Evolutionary conservation across 2,113 vertebrate species (phyloP).

Genomic region (Rhineura floridana): DNA sequence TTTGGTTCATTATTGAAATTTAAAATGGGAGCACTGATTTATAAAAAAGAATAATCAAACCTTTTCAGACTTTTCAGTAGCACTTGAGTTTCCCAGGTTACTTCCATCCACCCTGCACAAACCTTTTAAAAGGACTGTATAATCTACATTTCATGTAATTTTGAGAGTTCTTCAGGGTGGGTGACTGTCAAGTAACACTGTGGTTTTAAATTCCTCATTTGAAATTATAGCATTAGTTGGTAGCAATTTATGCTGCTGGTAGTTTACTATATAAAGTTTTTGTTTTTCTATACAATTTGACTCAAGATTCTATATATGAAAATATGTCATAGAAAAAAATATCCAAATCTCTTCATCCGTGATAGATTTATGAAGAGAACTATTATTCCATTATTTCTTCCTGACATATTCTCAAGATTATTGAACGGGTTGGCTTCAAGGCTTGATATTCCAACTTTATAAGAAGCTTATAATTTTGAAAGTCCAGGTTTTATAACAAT

Average conservation of each 20-base stretch:
- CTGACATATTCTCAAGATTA: not conserved
- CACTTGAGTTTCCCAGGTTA: not conserved
- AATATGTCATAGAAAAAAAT: not conserved
- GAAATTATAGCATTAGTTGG: not conserved
- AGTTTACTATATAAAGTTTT: not conserved
- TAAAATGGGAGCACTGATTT: not conserved
- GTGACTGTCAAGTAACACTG: not conserved
- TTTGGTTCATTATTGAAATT: not conserved
- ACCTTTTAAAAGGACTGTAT: not conserved
- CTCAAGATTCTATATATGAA: not conserved
- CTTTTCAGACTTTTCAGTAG: constrained; percentile 1
- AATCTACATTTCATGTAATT: not conserved
- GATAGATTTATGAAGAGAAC: not conserved
- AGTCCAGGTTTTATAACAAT: not conserved
- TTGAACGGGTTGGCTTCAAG: not conserved
- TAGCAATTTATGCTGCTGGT: not conserved
- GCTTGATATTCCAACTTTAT: constrained; percentile 13
- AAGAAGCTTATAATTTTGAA: not conserved
- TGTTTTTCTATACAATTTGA: not conserved
- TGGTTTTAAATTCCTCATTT: not conserved
- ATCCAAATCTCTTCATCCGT: not conserved
- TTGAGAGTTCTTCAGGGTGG: not conserved
- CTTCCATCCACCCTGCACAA: constrained; percentile 3
- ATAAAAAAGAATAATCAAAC: constrained; percentile 6
- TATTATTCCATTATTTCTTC: not conserved